Evolutionary conservation across 1,140 invertebrate species (phyloP), one percentile per base, ranked within the genome.

Genomic region (Anastrepha ludens): DNA sequence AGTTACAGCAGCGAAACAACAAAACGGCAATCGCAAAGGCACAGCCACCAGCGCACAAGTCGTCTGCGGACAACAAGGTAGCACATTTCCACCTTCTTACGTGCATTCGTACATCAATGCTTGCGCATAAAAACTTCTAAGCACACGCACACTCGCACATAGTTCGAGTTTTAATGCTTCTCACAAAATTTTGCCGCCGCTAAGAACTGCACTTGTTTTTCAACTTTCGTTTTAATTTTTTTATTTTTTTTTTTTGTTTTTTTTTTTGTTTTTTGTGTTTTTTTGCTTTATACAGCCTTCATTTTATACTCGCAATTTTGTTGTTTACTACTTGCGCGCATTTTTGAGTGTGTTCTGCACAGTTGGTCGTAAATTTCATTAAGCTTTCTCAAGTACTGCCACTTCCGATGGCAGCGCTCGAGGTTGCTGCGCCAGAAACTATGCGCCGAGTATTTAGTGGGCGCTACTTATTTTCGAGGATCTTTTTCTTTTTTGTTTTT

Each of bases 111-210:
- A 17, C 39, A 74, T 41, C 50, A 55, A 55, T 55, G 3, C 11
- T 55, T 55, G 44, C 7, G 44, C 74, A 55, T 39, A 67, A 7
- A 39, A 7, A 67, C 29, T 17, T 39, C 7, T 2, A 67, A 39
- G 5, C 64, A 67, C 64, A 29, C 64, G 6, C 41, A n/a, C 3
- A 8, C 70, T 5, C 39, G 39, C 39, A 55, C 44, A 81, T 55
- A 81, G 74, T 81, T 81, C 3, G 17, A 29, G 47, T 50, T 81
- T 50, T 55, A 55, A 41, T 81, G 74, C 15, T 81, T 67, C 15
- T 17, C n/a, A 17, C 9, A 81, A 50, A 81, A 81, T 81, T 81
- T 81, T 81, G n/a, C 74, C 44, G 74, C 74, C 74, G 47, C 74
- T 81, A 44, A 81, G 3, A 55, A 55, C 47, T 81, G 74, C 74